Conservation (phyloP, 1,140 invertebrate genomes). For the Harlomillsia oculata region DNA sequence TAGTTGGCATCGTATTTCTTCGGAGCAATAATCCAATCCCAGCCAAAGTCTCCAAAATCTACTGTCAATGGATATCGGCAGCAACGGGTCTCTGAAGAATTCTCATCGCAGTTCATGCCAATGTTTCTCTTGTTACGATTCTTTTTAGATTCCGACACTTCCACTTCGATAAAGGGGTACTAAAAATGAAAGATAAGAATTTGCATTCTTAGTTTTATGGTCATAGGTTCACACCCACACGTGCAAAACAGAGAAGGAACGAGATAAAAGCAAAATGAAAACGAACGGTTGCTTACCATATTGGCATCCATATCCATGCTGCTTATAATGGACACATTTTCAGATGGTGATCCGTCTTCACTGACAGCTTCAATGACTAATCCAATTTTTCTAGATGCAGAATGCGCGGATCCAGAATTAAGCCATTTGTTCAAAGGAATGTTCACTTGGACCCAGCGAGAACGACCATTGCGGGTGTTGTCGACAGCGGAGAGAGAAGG, state of each 20-base stretch:
- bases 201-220: background rate
- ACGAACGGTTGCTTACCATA: constrained; percentile 13
- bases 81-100: constrained; percentile 65
- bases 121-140: constrained; percentile 60
- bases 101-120: constrained; percentile 65
- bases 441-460: constrained; percentile 31
- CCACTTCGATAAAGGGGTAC: constrained; percentile 71
- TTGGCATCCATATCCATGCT: constrained; percentile 21
- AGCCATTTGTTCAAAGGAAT: constrained; percentile 30
- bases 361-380: constrained; percentile 30
- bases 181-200: constrained; percentile 41
- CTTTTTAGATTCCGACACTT: constrained; percentile 51
- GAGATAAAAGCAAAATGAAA: background rate
- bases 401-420: background rate
- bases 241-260: no score
- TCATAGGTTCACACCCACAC: background rate
- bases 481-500: no score
- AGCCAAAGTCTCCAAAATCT: constrained; percentile 91
- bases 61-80: constrained; percentile 86
- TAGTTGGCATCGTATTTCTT: constrained; percentile 92
- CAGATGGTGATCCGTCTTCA: constrained; percentile 3
- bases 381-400: constrained; percentile 28
- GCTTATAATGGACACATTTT: constrained; percentile 20
- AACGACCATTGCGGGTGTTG: constrained; percentile 14
- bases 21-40: constrained; percentile 97